A percentile compares a stretch with the other conserved stretches of the same genome.
Conservation (phyloP, 2,797 vertebrate genomes). For the Gallinago solitaria region DNA sequence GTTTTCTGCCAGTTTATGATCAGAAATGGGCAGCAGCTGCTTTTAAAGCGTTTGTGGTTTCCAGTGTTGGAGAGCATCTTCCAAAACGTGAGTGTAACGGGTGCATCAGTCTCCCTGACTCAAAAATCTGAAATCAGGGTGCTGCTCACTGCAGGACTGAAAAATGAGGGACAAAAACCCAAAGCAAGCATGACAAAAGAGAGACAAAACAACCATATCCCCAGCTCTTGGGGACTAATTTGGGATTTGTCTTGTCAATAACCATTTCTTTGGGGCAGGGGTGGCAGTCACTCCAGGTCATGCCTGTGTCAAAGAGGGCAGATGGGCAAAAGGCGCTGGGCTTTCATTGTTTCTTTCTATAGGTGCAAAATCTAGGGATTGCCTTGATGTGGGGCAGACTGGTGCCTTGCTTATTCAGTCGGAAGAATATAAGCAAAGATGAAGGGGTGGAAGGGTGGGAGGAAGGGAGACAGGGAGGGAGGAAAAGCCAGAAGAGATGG, state of each 20-base stretch:
- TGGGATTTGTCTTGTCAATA: not conserved
- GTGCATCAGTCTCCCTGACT: not conserved
- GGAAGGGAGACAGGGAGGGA: not conserved
- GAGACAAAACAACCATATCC: not conserved
- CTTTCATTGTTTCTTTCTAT: not conserved
- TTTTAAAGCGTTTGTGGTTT: not conserved
- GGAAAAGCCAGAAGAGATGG: not conserved
- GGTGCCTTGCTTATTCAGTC: not conserved
- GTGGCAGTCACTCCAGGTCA: not conserved
- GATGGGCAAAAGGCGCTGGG: not conserved
- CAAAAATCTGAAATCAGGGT: not conserved
- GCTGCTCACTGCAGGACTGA: not conserved
- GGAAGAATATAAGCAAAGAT: not conserved
- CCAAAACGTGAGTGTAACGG: not conserved
- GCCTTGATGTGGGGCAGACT: not conserved
- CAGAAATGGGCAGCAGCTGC: not conserved
- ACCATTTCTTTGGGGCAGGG: accelerated
- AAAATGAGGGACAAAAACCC: not conserved
- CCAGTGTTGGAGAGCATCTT: not conserved
- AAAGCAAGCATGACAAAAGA: too few species aligned
- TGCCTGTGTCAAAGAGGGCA: not conserved
- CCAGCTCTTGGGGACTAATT: not conserved
- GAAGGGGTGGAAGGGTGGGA: not conserved
- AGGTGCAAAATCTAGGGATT: not conserved
- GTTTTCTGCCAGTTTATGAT: not conserved